phyloP scores from a whole-genome alignment of 2,797 vertebrate genomes.

The Anniella stebbinsi region DNA sequence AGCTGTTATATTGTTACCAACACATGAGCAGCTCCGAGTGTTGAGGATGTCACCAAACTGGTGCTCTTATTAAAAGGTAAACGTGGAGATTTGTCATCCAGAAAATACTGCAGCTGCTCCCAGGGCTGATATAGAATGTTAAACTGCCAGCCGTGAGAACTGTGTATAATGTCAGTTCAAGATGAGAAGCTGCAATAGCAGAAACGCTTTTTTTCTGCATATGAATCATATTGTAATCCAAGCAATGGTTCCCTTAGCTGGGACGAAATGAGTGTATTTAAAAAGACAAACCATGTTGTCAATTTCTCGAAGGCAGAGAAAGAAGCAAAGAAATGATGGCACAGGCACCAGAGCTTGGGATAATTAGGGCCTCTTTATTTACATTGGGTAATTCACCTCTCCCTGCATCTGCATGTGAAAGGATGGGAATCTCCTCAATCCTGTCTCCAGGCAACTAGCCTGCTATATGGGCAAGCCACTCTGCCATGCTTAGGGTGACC shows the following conservation, averaged over 20 bases:
- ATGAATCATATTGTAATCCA: rapidly evolving
- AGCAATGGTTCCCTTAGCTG: background rate
- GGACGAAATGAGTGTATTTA: rapidly evolving
- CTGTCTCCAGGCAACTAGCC: too few species aligned
- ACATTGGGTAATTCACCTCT: too few species aligned
- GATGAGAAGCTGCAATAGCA: background rate
- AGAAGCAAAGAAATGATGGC: too few species aligned
- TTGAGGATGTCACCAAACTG: background rate
- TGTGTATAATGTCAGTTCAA: background rate
- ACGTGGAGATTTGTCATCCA: conserved; percentile 47
- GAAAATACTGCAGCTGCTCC: conserved; percentile 60
- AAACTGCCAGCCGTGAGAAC: background rate
- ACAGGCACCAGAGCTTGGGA: too few species aligned
- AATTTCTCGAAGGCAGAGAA: background rate
- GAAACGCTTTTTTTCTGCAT: background rate
- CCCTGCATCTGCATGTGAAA: too few species aligned
- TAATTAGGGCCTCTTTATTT: too few species aligned
- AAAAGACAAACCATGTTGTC: rapidly evolving
- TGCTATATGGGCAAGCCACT: too few species aligned
- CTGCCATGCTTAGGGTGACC: too few species aligned
- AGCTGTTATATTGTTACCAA: conserved; percentile 21
- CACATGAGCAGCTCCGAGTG: background rate
- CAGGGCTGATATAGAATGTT: background rate
- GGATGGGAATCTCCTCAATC: too few species aligned
- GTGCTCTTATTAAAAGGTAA: conserved; percentile 26